Evolutionary conservation across 2,888 invertebrate genomes (phyloP).

Genomic region (Anoplius nigerrimus): DNA sequence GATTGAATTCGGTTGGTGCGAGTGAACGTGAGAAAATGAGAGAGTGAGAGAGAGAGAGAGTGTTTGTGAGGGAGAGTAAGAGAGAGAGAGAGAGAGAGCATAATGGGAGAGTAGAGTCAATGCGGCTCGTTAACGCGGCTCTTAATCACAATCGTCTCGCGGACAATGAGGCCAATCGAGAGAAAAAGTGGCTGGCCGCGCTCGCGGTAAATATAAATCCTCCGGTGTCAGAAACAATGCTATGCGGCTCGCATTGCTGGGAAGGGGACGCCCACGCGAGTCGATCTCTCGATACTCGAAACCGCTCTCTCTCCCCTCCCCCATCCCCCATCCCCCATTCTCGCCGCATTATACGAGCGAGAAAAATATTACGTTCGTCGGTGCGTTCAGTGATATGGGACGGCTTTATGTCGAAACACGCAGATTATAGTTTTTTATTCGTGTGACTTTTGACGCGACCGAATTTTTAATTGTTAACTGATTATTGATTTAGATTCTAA

Average conservation of each 20-base stretch:
- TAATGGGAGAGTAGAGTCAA: conserved; percentile 52
- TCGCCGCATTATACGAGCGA: no score
- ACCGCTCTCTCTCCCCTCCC: no score
- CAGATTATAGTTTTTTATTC: no score
- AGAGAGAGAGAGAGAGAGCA: neutral
- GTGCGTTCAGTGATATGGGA: no score
- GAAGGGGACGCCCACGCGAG: conserved; percentile 45
- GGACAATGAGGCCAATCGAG: conserved; percentile 64
- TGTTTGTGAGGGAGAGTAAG: neutral
- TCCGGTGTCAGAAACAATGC: conserved; percentile 64
- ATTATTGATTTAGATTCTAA: no score
- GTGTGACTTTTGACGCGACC: no score
- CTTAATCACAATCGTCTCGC: conserved; percentile 63
- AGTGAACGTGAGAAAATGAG: conserved; percentile 17
- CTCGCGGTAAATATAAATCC: conserved; percentile 63
- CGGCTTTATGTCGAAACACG: no score
- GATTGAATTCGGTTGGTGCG: no score
- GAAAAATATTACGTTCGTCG: no score
- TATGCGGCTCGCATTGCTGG: conserved; percentile 50
- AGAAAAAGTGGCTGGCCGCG: conserved; percentile 60
- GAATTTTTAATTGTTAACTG: no score
- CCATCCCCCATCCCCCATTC: no score
- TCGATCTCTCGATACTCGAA: neutral
- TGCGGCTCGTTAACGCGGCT: conserved; percentile 66
- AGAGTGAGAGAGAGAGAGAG: conserved; percentile 25